Evolutionary conservation across 2,797 vertebrate genomes (phyloP).

Genomic region (Myripristis jacobus): DNA sequence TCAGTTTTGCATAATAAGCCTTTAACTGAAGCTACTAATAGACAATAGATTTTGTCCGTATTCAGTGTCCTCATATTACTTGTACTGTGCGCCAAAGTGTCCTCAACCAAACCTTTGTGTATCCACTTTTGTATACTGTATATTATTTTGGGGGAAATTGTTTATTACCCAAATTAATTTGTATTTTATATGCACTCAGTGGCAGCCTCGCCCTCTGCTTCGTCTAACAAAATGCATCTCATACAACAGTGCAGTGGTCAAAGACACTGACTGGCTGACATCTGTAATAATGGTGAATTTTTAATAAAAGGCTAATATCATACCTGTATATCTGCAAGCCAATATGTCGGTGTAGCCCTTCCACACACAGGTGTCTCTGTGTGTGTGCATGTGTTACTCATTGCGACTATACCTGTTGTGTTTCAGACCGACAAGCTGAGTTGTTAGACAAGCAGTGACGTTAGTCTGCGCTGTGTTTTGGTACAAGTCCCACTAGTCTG

Average conservation of each 20-base stretch:
- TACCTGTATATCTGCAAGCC: too few species aligned
- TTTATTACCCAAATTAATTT: too few species aligned
- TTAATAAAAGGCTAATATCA: constrained; percentile 8
- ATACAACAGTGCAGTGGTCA: constrained; percentile 4
- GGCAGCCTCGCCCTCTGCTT: too few species aligned
- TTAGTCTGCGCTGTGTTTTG: constrained; percentile 8
- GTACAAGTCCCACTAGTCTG: not conserved
- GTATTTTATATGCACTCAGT: too few species aligned
- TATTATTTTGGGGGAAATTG: too few species aligned
- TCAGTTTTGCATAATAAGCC: too few species aligned
- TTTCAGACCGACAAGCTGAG: constrained; percentile 21
- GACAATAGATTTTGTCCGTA: not conserved
- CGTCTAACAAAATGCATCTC: not conserved
- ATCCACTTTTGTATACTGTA: too few species aligned
- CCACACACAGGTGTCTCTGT: too few species aligned
- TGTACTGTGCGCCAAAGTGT: not conserved
- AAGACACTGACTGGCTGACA: not conserved
- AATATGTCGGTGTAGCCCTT: too few species aligned
- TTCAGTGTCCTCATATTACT: not conserved
- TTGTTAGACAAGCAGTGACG: constrained; percentile 3
- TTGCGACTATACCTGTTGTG: constrained; percentile 2
- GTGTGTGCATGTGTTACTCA: constrained; percentile 10
- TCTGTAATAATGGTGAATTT: not conserved
- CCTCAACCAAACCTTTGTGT: not conserved
- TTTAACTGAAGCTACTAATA: not conserved